A percentile compares a stretch with the other conserved stretches of the same genome.
phyloP scores from a whole-genome alignment of 2,113 vertebrate genomes.

The Callorhinus ursinus region DNA sequence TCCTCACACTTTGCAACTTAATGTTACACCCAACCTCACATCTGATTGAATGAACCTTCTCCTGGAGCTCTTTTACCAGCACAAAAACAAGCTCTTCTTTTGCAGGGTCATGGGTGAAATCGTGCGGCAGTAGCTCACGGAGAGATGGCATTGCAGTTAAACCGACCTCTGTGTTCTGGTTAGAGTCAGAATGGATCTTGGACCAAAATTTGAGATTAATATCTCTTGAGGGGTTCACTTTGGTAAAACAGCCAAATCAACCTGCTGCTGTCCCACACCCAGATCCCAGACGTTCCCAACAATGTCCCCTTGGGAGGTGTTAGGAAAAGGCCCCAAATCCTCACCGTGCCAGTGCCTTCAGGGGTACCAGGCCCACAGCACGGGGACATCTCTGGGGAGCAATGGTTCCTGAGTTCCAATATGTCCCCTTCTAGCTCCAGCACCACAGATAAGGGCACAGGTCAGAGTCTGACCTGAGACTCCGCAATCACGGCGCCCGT shows the following conservation, averaged over 20 bases:
- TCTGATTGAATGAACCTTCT: background rate
- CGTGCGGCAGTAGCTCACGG: fast-evolving
- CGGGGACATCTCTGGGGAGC: background rate
- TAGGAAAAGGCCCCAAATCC: background rate
- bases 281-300: background rate
- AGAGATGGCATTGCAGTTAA: background rate
- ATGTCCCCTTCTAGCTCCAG: background rate
- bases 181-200: background rate
- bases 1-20: background rate
- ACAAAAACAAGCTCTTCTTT: background rate
- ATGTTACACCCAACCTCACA: background rate
- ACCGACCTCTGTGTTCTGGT: background rate
- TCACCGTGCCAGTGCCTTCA: no score
- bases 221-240: background rate
- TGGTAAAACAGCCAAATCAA: background rate
- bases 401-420: fast-evolving
- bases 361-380: background rate
- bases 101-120: no score
- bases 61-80: background rate
- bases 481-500: fast-evolving
- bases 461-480: background rate
- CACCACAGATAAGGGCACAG: background rate
- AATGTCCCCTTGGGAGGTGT: background rate
- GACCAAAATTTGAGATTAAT: background rate
- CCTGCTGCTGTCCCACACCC: background rate